phyloP scores from a whole-genome alignment of 2,113 vertebrate genomes.

The Cygnus atratus region DNA sequence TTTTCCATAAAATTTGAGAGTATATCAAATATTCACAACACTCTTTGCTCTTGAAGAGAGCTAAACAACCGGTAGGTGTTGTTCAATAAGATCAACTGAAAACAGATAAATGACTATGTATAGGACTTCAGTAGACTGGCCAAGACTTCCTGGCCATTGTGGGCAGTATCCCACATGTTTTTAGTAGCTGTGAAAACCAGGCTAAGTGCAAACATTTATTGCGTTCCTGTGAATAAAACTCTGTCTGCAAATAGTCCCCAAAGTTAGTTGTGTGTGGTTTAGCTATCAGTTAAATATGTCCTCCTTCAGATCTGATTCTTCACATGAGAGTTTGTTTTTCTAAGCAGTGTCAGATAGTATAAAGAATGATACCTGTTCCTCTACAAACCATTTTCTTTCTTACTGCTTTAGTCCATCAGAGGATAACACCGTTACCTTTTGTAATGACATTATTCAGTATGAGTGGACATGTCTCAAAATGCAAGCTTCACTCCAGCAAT shows the following conservation, averaged over 20 bases:
- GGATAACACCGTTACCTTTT: neutral
- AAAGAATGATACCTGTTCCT: neutral
- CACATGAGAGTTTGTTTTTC: neutral
- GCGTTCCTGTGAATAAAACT: neutral
- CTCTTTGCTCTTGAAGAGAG: neutral
- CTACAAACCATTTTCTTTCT: neutral
- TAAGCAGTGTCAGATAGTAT: neutral
- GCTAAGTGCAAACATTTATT: neutral
- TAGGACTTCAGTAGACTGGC: neutral
- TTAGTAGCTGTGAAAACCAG: neutral
- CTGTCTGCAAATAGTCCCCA: neutral
- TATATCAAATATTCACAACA: neutral
- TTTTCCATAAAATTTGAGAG: neutral
- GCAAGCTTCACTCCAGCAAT: neutral
- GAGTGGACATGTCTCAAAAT: neutral
- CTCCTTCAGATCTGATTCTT: neutral
- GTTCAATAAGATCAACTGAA: neutral
- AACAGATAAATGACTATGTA: neutral
- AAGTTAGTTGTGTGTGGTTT: neutral
- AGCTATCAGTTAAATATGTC: rapidly evolving
- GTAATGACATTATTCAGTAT: neutral
- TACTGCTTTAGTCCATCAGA: neutral
- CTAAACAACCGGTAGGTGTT: neutral
- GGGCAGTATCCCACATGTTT: neutral
- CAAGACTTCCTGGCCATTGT: neutral